Percentiles rank a stretch among this genome's conserved stretches.
These are phyloP conservation scores for Pyrgilauda ruficollis DNA, from an alignment of 2,113 vertebrate species.

Conservation along the genomic window DNA sequence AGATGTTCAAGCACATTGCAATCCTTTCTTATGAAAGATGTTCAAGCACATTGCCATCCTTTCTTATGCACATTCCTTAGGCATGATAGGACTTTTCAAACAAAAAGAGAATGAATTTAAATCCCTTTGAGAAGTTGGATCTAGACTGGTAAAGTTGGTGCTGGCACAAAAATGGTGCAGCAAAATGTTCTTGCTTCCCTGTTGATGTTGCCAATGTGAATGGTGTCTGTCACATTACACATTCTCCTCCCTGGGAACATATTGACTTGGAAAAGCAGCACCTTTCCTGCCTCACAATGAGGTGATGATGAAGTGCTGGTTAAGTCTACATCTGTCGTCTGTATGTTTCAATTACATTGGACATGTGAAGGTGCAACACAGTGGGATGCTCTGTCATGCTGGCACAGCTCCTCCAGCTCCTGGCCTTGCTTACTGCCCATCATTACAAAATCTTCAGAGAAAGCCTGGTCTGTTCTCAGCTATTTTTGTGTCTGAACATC, in stretches of 20 bases:
- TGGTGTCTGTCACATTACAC: not conserved
- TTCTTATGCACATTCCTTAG: not conserved
- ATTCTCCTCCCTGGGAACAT: not conserved
- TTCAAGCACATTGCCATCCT: not conserved
- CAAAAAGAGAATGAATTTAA: not conserved
- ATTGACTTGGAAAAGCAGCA: not conserved
- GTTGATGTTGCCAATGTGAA: not conserved
- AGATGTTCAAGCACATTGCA: not conserved
- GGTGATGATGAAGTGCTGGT: not conserved
- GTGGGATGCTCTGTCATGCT: not conserved
- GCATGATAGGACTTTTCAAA: not conserved
- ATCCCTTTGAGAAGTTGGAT: not conserved
- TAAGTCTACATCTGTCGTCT: not conserved
- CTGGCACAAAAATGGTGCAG: not conserved
- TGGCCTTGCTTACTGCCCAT: not conserved
- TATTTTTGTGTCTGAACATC: not conserved
- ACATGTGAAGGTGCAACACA: not conserved
- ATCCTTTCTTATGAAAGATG: not conserved
- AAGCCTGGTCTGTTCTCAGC: not conserved
- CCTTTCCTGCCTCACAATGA: not conserved
- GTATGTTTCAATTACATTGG: not conserved
- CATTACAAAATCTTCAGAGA: not conserved
- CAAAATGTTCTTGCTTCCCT: not conserved
- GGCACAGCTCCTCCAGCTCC: not conserved
- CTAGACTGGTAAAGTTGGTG: not conserved